Evolutionary conservation across 2,888 invertebrate species (phyloP).

Genomic region (Morpho achilles): DNA sequence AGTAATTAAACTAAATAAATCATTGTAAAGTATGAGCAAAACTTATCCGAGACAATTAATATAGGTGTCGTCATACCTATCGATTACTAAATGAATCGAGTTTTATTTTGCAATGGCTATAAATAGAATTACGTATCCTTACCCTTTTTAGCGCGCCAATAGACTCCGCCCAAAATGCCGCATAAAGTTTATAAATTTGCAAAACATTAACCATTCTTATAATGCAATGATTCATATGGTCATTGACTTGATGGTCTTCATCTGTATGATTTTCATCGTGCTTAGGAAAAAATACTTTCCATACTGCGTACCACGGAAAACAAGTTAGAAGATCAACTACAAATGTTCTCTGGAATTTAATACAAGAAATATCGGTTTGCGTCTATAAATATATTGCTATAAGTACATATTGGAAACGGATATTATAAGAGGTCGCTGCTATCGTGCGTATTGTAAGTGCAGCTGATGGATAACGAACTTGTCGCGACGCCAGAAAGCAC

Average conservation of each 20-base stretch:
- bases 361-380: not conserved
- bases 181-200: constrained; percentile 67
- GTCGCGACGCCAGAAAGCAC: too few species aligned
- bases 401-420: too few species aligned
- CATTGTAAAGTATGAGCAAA: too few species aligned
- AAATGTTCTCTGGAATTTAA: constrained; percentile 56
- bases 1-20: too few species aligned
- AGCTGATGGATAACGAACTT: too few species aligned
- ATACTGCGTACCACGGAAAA: constrained; percentile 68
- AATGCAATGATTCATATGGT: constrained; percentile 58
- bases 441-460: too few species aligned
- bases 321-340: constrained; percentile 62
- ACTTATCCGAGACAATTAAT: too few species aligned
- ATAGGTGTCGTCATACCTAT: too few species aligned
- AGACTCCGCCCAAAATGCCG: constrained; percentile 64
- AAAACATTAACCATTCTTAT: constrained; percentile 59
- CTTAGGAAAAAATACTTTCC: constrained; percentile 50
- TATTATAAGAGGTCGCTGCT: too few species aligned
- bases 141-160: constrained; percentile 65
- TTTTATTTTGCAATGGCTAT: constrained; percentile 8
- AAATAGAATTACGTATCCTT: constrained; percentile 21
- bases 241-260: constrained; percentile 44
- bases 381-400: too few species aligned
- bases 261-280: constrained; percentile 54
- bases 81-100: too few species aligned